A percentile compares a stretch with the other conserved stretches of the same genome.
These are phyloP conservation scores for Amorpha juglandis DNA, from an alignment of 2,888 invertebrate genomes.

Conservation along the genomic window DNA sequence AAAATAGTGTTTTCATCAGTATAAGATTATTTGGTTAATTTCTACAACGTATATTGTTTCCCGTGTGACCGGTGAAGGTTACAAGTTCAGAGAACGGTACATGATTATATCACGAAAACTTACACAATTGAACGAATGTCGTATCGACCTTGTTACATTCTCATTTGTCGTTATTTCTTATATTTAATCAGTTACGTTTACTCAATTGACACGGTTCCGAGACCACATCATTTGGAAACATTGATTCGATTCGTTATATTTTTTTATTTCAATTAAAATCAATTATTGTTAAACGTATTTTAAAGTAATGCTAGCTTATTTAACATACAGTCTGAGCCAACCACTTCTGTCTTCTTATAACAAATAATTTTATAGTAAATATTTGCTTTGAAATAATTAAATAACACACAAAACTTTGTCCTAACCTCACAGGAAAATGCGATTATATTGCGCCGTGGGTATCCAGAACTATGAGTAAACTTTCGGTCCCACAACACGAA, in stretches of 20 bases:
- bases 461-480: no score
- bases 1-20: not conserved
- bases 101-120: conserved; percentile 22
- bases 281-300: not conserved
- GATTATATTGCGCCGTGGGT: no score
- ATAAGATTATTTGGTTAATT: not conserved
- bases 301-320: no score
- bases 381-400: no score
- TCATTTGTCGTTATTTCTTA: conserved; percentile 3
- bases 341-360: no score
- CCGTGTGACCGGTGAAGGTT: conserved; percentile 1
- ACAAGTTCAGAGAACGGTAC: conserved; percentile 25
- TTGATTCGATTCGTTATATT: not conserved
- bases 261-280: conserved; percentile 3
- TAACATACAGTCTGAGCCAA: no score
- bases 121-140: conserved; percentile 16
- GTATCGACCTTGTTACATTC: not conserved
- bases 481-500: no score
- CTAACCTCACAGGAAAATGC: no score
- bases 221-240: not conserved
- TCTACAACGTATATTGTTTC: not conserved
- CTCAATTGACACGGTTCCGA: not conserved
- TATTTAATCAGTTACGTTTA: conserved; percentile 7
- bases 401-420: no score
- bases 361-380: no score